Percentiles rank a stretch among this genome's conserved stretches.
phyloP scores from a whole-genome alignment of 2,113 vertebrate genomes.

The Synchiropus splendidus region DNA sequence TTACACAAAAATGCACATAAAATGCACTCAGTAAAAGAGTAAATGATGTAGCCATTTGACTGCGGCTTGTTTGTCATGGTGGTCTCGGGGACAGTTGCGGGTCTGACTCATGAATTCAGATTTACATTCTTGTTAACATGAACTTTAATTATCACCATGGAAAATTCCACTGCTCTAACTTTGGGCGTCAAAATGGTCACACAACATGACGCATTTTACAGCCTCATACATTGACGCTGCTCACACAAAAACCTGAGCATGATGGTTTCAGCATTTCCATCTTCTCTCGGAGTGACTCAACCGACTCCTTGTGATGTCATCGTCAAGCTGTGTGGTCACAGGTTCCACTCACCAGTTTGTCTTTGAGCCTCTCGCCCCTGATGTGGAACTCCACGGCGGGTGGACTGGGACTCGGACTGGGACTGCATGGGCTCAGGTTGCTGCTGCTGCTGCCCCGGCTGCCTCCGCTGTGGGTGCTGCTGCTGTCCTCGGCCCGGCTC shows the following conservation, averaged over 20 bases:
- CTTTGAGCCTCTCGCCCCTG: conserved; percentile 95
- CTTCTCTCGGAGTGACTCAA: too few species aligned
- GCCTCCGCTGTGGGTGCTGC: conserved; percentile 66
- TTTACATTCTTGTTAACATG: conserved; percentile 34
- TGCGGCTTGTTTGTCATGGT: conserved; percentile 22
- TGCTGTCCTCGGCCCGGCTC: conserved; percentile 82
- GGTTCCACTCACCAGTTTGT: conserved; percentile 83
- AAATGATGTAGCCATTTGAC: conserved; percentile 10
- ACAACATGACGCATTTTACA: too few species aligned
- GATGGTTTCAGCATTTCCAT: too few species aligned
- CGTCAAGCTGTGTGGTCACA: too few species aligned
- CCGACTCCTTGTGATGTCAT: too few species aligned
- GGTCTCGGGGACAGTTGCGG: conserved; percentile 3
- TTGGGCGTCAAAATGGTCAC: too few species aligned
- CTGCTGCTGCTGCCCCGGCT: conserved; percentile 48
- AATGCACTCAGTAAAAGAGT: conserved; percentile 18
- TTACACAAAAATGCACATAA: conserved; percentile 28
- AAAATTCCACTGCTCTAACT: too few species aligned
- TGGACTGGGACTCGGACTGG: conserved; percentile 42
- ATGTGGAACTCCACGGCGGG: conserved; percentile 80
- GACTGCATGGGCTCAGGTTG: conserved; percentile 51
- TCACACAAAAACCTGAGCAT: too few species aligned
- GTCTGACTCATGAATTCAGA: conserved; percentile 15
- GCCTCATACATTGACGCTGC: too few species aligned
- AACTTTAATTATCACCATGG: too few species aligned